Evolutionary conservation across 2,888 invertebrate genomes (phyloP).

Genomic region (Thereva nobilitata): DNA sequence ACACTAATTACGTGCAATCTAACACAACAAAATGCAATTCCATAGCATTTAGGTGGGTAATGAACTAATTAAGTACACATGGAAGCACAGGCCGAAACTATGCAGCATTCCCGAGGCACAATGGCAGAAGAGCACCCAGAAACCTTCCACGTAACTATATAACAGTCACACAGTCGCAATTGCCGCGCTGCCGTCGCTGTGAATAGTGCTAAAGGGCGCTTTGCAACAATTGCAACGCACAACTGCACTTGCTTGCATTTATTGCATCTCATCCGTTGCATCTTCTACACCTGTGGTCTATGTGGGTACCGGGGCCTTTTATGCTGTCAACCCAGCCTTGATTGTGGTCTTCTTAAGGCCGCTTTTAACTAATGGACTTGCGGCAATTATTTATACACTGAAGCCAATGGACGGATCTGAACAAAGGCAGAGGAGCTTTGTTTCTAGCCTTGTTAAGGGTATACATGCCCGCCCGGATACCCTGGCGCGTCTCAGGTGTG

Average conservation of each 20-base stretch:
- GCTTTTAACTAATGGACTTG: constrained; percentile 10
- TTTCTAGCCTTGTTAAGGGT: too few relatives aligned
- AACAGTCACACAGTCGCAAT: too few relatives aligned
- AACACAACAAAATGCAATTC: constrained; percentile 43
- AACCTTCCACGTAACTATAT: neutral
- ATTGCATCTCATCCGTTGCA: neutral
- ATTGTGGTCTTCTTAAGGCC: neutral
- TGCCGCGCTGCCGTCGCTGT: too few relatives aligned
- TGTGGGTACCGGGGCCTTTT: too few relatives aligned
- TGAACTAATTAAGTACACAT: constrained; percentile 46
- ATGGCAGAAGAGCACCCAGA: constrained; percentile 3
- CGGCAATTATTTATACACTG: neutral
- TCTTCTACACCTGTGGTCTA: constrained; percentile 8
- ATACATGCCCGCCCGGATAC: too few relatives aligned
- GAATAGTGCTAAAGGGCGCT: constrained; percentile 33
- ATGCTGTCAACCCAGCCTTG: too few relatives aligned
- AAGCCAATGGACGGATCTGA: neutral
- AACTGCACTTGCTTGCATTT: constrained; percentile 4
- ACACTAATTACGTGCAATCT: constrained; percentile 37
- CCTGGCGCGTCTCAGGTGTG: neutral
- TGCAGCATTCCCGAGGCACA: constrained; percentile 12
- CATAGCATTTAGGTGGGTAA: constrained; percentile 45
- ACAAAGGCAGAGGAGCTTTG: too few relatives aligned
- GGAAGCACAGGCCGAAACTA: constrained; percentile 19
- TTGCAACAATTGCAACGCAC: constrained; percentile 33